A percentile compares a stretch with the other conserved stretches of the same genome.
Conservation (phyloP, 2,113 vertebrate species). For the Embiotoca jacksoni region DNA sequence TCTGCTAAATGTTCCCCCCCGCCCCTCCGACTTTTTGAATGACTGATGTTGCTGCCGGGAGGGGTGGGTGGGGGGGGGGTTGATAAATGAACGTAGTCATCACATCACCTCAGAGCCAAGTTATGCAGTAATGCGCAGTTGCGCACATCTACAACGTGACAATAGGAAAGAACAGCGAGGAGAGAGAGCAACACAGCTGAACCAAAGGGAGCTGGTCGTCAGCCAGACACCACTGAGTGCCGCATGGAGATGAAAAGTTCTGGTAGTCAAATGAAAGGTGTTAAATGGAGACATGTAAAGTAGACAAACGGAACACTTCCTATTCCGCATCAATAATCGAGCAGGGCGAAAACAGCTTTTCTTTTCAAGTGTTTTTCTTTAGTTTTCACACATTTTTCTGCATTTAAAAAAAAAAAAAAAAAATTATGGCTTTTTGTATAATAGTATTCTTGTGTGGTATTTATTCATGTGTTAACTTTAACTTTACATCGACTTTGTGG, state of each 20-base stretch:
- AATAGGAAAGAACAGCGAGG: conserved; percentile 25
- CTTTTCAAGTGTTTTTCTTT: too few relatives aligned
- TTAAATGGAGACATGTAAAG: conserved; percentile 19
- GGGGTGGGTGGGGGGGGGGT: conserved; percentile 28
- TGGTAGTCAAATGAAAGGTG: neutral
- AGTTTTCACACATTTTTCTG: too few relatives aligned
- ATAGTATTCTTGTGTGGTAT: neutral
- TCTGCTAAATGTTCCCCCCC: neutral
- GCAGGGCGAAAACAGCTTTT: too few relatives aligned
- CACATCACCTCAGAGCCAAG: conserved; percentile 40
- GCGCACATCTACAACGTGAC: conserved; percentile 32
- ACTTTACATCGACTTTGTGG: neutral
- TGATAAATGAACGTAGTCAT: conserved; percentile 49
- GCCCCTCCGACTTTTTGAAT: conserved; percentile 38
- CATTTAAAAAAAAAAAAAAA: too few relatives aligned
- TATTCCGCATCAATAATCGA: neutral
- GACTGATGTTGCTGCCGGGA: conserved; percentile 41
- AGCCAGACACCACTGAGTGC: conserved; percentile 2
- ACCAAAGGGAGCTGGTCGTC: conserved; percentile 29
- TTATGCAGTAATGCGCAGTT: conserved; percentile 45
- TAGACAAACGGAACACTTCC: neutral
- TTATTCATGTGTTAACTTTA: neutral
- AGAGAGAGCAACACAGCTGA: neutral
- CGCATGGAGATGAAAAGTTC: too few relatives aligned
- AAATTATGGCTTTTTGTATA: too few relatives aligned